These are phyloP conservation scores for Leuciscus waleckii DNA, from an alignment of 2,797 vertebrate genomes.

Conservation along the genomic window DNA sequence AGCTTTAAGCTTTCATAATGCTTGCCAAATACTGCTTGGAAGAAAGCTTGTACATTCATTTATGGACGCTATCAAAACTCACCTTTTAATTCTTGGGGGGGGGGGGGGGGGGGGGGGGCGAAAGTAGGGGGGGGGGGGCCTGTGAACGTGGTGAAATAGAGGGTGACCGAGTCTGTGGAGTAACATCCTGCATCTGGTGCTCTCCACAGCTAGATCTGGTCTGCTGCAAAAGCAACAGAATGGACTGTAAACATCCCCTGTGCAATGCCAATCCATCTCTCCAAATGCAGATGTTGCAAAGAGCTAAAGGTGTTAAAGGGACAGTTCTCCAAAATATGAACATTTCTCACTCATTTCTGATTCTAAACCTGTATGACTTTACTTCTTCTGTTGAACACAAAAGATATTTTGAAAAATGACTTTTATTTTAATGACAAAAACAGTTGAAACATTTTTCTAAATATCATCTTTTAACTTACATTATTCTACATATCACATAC, in stretches of 20 bases:
- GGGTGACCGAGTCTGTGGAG: conserved; percentile 40
- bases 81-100: conserved; percentile 40
- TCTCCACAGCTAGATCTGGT: conserved; percentile 54
- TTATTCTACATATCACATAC: neutral
- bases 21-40: conserved; percentile 35
- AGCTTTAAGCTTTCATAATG: conserved; percentile 36
- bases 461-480: neutral
- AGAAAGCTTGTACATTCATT: conserved; percentile 44
- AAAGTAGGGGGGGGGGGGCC: neutral
- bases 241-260: conserved; percentile 49
- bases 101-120: neutral
- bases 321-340: neutral
- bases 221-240: conserved; percentile 55
- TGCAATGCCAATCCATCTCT: conserved; percentile 44
- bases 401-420: neutral
- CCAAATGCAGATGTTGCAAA: neutral
- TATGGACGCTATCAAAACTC: conserved; percentile 30
- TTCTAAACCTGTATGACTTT: neutral
- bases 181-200: conserved; percentile 49
- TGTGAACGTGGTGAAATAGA: conserved; percentile 49
- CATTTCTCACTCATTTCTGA: neutral
- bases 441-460: neutral
- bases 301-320: conserved; percentile 6
- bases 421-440: neutral
- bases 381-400: neutral